phyloP scores from a whole-genome alignment of 2,113 vertebrate species.

The Brachyhypopomus gauderio region DNA sequence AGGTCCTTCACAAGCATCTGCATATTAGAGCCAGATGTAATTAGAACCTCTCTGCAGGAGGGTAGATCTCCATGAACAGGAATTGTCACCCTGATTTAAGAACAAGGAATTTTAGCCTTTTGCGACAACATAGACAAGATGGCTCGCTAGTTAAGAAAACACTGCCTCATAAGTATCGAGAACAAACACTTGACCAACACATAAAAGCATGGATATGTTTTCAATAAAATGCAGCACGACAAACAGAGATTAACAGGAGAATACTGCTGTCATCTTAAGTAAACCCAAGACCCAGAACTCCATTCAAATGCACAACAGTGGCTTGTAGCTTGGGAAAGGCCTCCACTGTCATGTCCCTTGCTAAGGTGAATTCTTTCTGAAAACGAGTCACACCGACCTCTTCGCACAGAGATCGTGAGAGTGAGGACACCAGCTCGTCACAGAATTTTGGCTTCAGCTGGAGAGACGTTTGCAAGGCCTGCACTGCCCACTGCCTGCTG shows the following conservation, averaged over 20 bases:
- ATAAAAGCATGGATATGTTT: constrained; percentile 61
- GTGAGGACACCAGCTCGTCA: constrained; percentile 34
- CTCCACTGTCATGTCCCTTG: constrained; percentile 26
- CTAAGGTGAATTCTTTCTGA: not conserved
- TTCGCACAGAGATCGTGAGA: constrained; percentile 31
- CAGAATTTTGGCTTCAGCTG: constrained; percentile 55
- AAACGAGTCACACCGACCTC: constrained; percentile 34
- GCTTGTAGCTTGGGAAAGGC: constrained; percentile 8
- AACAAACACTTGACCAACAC: constrained; percentile 61
- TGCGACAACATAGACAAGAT: constrained; percentile 21
- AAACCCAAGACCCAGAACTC: constrained; percentile 31
- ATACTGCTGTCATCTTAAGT: constrained; percentile 55
- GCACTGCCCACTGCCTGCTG: constrained; percentile 45
- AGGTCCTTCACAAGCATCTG: constrained; percentile 20
- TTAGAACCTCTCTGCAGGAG: constrained; percentile 3
- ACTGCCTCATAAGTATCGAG: constrained; percentile 65
- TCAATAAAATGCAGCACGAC: constrained; percentile 63
- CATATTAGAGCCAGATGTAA: constrained; percentile 18
- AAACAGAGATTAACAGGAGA: constrained; percentile 64
- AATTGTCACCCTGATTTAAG: constrained; percentile 14
- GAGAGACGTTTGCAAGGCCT: constrained; percentile 34
- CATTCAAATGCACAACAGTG: constrained; percentile 15
- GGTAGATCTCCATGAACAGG: constrained; percentile 11
- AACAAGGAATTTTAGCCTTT: constrained; percentile 39
- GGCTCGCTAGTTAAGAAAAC: constrained; percentile 59